phyloP scores from a whole-genome alignment of 2,888 invertebrate genomes.

The Penaeus monodon region DNA sequence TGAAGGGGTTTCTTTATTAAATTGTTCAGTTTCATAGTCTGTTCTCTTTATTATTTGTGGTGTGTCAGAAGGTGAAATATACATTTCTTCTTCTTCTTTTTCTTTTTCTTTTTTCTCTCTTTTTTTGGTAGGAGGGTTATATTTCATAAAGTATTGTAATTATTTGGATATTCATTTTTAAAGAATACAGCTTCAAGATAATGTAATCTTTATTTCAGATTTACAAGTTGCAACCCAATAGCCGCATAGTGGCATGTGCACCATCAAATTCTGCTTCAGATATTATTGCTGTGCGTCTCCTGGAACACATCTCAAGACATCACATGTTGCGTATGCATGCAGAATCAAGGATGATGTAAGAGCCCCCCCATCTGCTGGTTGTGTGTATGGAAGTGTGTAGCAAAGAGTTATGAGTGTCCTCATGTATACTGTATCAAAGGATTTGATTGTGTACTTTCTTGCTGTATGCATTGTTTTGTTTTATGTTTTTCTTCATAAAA shows the following conservation, averaged over 20 bases:
- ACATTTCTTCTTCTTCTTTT: not conserved
- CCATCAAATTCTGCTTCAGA: slow-evolving; percentile 95
- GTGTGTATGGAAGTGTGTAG: too few relatives aligned
- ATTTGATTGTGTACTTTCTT: not conserved
- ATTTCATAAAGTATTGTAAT: not conserved
- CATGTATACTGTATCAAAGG: not conserved
- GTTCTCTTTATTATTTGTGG: too few relatives aligned
- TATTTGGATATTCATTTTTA: not conserved
- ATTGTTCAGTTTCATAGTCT: too few relatives aligned
- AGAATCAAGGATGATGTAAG: slow-evolving; percentile 18
- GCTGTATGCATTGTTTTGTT: too few relatives aligned
- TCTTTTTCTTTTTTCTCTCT: not conserved
- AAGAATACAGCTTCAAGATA: not conserved
- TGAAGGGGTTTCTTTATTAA: too few relatives aligned
- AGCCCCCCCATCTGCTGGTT: too few relatives aligned
- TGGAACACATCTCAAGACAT: slow-evolving; percentile 73
- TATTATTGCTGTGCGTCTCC: slow-evolving; percentile 82
- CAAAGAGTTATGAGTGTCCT: too few relatives aligned
- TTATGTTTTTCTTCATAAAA: too few relatives aligned
- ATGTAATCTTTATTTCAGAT: slow-evolving; percentile 24
- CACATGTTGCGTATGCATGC: slow-evolving; percentile 41
- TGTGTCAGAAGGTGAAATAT: too few relatives aligned
- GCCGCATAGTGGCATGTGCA: slow-evolving; percentile 83
- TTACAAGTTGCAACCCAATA: slow-evolving; percentile 32
- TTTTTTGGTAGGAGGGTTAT: not conserved